These are phyloP conservation scores for Parapristionchus giblindavisi DNA, from an alignment of 2,888 invertebrate species.

Conservation along the genomic window DNA sequence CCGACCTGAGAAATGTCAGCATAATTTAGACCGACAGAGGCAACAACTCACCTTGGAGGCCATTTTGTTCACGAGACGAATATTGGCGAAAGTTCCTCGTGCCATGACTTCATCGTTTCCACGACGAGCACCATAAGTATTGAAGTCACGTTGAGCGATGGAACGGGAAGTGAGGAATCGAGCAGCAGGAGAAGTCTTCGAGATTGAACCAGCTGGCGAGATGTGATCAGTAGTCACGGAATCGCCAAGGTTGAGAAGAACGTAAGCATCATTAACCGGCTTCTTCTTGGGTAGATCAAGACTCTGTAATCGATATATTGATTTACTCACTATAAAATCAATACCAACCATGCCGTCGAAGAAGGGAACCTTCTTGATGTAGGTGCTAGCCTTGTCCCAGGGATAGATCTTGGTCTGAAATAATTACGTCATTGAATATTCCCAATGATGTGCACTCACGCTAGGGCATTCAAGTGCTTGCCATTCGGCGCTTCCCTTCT, in stretches of 20 bases:
- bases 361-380: conserved; percentile 95
- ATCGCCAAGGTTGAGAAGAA: conserved; percentile 87
- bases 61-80: conserved; percentile 92
- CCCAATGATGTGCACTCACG: not conserved
- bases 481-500: conserved; percentile 87
- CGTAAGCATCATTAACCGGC: conserved; percentile 80
- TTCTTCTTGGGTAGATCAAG: conserved; percentile 71
- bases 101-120: conserved; percentile 98
- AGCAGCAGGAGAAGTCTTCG: conserved; percentile 87
- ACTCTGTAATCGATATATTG: conserved; percentile 39
- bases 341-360: conserved; percentile 83
- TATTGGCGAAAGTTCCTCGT: conserved; percentile 97
- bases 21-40: not conserved
- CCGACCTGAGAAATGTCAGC: conserved; percentile 75
- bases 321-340: not conserved
- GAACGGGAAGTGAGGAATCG: conserved; percentile 74
- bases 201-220: conserved; percentile 96
- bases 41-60: conserved; percentile 72
- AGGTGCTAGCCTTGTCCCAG: conserved; percentile 89
- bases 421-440: not conserved
- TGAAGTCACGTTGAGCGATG: conserved; percentile 90
- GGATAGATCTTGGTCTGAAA: conserved; percentile 82
- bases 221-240: conserved; percentile 99
- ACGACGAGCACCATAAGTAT: conserved; percentile 95
- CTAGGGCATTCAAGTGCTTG: conserved; percentile 78